Percentiles rank a stretch among this genome's conserved stretches.
Conservation (phyloP, 2,797 vertebrate genomes). For the Rhodeus uyekii region DNA sequence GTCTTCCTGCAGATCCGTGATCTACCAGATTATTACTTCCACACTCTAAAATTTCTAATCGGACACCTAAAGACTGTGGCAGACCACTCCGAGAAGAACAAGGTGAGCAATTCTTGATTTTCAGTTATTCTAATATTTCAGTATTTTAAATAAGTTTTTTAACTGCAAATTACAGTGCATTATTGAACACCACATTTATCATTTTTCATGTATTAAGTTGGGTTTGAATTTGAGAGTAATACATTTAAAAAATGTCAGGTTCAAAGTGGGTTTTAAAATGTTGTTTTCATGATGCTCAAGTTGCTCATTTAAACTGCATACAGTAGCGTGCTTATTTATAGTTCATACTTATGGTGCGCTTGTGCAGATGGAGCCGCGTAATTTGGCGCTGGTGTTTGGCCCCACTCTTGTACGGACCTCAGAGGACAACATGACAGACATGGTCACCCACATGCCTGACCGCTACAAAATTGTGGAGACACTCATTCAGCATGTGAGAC, state of each 20-base stretch:
- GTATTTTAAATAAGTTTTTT: not conserved
- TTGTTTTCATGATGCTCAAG: not conserved
- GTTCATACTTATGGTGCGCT: not conserved
- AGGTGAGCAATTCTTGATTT: slow-evolving; percentile 73
- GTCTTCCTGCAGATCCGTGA: slow-evolving; percentile 83
- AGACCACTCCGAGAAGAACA: slow-evolving; percentile 93
- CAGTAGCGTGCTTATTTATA: not conserved
- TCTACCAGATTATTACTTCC: slow-evolving; percentile 92
- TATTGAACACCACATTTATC: not conserved
- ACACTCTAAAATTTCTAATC: slow-evolving; percentile 94
- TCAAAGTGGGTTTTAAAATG: not conserved
- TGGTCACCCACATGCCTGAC: slow-evolving; percentile 99
- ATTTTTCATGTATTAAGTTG: not conserved
- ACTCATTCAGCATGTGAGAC: slow-evolving; percentile 92
- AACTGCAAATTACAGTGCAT: not conserved
- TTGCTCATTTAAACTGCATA: not conserved
- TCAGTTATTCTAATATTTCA: rapidly evolving
- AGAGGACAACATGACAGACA: slow-evolving; percentile 99
- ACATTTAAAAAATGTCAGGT: not conserved
- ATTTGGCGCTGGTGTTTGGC: slow-evolving; percentile 95
- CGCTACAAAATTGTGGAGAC: slow-evolving; percentile 98
- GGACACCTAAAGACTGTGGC: slow-evolving; percentile 93
- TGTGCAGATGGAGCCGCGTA: slow-evolving; percentile 94
- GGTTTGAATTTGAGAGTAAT: not conserved
- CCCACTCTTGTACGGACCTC: slow-evolving; percentile 94